Conservation (phyloP, 2,797 vertebrate genomes). For the Heteromormyrus szaboi region DNA sequence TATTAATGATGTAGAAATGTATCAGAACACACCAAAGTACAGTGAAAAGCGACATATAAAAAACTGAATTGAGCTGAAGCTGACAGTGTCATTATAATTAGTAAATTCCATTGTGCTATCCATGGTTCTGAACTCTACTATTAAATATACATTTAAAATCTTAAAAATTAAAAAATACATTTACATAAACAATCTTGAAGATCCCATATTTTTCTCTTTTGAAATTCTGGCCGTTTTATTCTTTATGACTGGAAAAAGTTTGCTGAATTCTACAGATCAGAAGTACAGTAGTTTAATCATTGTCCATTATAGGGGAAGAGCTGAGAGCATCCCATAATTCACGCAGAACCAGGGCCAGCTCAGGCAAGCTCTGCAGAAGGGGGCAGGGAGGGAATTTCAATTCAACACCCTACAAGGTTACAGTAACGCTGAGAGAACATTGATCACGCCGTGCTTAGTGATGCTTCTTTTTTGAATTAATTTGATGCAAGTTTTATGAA, state of each 20-base stretch:
- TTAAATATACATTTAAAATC: background rate
- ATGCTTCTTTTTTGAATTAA: background rate
- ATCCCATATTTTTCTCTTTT: background rate
- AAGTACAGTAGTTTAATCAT: background rate
- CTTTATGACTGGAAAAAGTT: background rate
- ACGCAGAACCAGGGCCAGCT: background rate
- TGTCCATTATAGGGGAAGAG: background rate
- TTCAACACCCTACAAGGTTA: background rate
- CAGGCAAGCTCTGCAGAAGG: background rate
- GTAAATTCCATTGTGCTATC: background rate
- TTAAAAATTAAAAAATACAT: background rate
- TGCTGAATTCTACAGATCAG: background rate
- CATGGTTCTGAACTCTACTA: background rate
- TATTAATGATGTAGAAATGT: background rate
- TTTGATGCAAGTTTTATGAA: background rate
- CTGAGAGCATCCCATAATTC: background rate
- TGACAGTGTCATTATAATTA: background rate
- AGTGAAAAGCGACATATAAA: background rate
- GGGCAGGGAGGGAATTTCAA: background rate
- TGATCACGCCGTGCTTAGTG: background rate
- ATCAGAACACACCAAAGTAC: background rate
- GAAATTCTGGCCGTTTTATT: background rate
- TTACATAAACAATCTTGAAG: background rate
- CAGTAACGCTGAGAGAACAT: background rate
- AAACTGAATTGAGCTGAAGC: background rate